These are phyloP conservation scores for Triplophysa tibetana DNA, from an alignment of 2,113 vertebrate genomes.

Conservation along the genomic window DNA sequence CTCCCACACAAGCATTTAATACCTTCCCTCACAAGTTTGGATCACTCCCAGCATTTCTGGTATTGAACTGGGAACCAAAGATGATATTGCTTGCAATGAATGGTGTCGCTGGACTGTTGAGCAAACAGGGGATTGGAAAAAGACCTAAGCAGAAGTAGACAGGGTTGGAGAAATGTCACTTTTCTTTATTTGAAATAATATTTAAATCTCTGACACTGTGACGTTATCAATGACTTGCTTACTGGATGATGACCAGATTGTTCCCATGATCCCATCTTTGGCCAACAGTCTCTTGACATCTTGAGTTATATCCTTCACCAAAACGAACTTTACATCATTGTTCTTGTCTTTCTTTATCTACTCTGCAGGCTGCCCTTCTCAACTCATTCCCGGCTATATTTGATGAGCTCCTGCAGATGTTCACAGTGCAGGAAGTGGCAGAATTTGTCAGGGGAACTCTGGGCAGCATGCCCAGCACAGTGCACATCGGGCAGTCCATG, in stretches of 20 bases:
- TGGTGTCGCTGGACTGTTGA: conserved; percentile 10
- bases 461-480: conserved; percentile 94
- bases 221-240: not conserved
- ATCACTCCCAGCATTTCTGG: conserved; percentile 20
- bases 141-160: not conserved
- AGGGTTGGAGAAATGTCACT: not conserved
- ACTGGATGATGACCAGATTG: not conserved
- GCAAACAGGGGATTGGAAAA: conserved; percentile 15
- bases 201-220: not conserved
- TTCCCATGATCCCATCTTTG: not conserved
- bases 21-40: conserved; percentile 32
- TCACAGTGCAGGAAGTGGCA: conserved; percentile 93
- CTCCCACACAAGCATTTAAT: conserved; percentile 12
- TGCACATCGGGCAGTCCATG: conserved; percentile 94
- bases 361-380: conserved; percentile 86
- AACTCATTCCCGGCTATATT: conserved; percentile 97
- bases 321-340: not conserved
- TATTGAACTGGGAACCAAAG: conserved; percentile 18
- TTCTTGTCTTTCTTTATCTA: not conserved
- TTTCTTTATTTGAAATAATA: too few species aligned
- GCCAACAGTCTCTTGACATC: conserved; percentile 6
- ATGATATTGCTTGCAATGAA: conserved; percentile 35
- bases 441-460: conserved; percentile 93
- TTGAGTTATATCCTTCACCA: not conserved
- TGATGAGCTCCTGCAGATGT: conserved; percentile 97